Evolutionary conservation across 2,113 vertebrate species (phyloP), one percentile per base, ranked within the genome.

Genomic region (Diphyllodes magnificus): DNA sequence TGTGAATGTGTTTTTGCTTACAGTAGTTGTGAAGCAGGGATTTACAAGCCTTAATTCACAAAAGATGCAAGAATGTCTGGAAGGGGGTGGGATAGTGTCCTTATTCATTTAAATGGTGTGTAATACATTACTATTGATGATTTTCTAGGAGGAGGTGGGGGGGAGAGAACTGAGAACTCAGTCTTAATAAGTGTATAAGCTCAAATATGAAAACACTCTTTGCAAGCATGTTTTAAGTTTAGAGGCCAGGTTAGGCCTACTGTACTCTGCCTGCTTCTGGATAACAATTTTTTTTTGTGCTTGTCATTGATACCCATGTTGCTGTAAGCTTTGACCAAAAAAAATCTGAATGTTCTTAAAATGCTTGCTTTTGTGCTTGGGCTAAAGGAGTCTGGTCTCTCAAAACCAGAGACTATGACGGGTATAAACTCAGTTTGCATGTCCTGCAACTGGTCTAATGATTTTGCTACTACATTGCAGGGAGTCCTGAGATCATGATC

Each of bases 361-460:
- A 77, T 37, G 64, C 75, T 94, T 82, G 76, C 68, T 93, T 96
- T 92, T 53, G n/a, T 96, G 90, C 71, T 70, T 90, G 51, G 50
- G 59, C 63, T 77, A 21, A 94, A 90, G 47, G 54, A 90, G 51
- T 86, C 21, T 2, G 24, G 27, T 91, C 8, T 79, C 13, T 65
- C 7, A 45, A 77, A 96, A 60, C 15, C 24, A 22, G 39, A 61
- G 44, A 64, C n/a, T 44, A 60, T 37, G 81, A 18, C 24, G 51
- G n/a, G 24, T 81, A 14, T 37, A 60, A 77, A 60, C 11, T 83
- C 60, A 75, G 56, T 80, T 73, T 93, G n/a, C 44, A 59, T 78
- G 60, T 78, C 18, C 50, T 92, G 56, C 44, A 82, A n/a, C 47
- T 90, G 47, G 49, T 65, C 21, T 70, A 78, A 78, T 53, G 45